phyloP scores from a whole-genome alignment of 2,888 invertebrate species.

The Eilema sororculum region DNA sequence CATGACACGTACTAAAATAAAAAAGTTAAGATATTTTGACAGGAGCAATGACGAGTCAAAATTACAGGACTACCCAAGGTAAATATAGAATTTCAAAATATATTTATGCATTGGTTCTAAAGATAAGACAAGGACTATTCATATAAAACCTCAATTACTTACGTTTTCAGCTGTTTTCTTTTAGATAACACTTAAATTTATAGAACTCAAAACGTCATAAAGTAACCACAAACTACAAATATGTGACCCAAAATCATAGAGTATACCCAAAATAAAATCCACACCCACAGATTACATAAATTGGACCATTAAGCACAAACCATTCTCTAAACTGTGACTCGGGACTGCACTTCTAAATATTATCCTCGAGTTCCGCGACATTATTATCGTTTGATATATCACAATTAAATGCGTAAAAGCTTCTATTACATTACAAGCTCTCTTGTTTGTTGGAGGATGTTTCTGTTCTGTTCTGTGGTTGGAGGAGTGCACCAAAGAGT shows the following conservation, averaged over 20 bases:
- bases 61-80: slow-evolving; percentile 3
- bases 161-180: slow-evolving; percentile 40
- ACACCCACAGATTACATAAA: neutral
- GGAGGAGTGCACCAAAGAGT: too few species aligned
- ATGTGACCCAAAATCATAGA: slow-evolving; percentile 31
- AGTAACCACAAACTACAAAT: slow-evolving; percentile 29
- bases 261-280: too few species aligned
- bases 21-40: slow-evolving; percentile 61
- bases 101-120: neutral
- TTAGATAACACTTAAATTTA: slow-evolving; percentile 4
- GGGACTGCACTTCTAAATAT: too few species aligned
- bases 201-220: slow-evolving; percentile 31
- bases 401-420: too few species aligned
- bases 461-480: too few species aligned
- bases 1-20: slow-evolving; percentile 59
- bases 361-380: too few species aligned
- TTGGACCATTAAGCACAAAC: neutral
- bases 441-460: too few species aligned
- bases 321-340: too few species aligned
- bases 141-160: slow-evolving; percentile 33
- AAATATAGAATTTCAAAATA: neutral
- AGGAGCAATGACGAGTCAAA: slow-evolving; percentile 49
- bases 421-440: too few species aligned
- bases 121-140: neutral
- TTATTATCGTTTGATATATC: too few species aligned